A percentile compares a stretch with the other conserved stretches of the same genome.
Conservation (phyloP, 2,113 vertebrate species). For the Pteropus alecto region DNA sequence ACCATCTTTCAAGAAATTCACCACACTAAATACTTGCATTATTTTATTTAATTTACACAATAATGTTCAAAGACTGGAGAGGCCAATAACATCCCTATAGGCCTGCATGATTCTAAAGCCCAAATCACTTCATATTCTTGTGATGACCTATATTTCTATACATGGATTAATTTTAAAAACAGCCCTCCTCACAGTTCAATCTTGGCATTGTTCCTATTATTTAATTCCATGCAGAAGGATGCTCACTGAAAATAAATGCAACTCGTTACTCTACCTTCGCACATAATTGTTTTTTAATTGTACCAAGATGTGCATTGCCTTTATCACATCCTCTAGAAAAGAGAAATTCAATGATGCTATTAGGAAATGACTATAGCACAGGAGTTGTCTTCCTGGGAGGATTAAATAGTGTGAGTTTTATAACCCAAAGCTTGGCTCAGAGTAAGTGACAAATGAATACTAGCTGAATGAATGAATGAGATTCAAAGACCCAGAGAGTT, state of each 20-base stretch:
- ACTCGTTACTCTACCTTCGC: neutral
- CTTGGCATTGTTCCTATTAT: neutral
- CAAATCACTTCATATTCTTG: neutral
- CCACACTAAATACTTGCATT: neutral
- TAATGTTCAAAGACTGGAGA: neutral
- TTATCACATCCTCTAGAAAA: neutral
- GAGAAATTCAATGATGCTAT: neutral
- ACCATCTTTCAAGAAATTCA: neutral
- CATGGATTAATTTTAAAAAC: neutral
- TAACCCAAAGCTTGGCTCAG: neutral
- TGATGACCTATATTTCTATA: constrained; percentile 8
- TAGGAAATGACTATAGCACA: neutral
- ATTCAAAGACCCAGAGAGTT: neutral
- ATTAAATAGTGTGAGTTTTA: neutral
- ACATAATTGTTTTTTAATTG: constrained; percentile 46
- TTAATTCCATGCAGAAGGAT: neutral
- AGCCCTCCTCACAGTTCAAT: neutral
- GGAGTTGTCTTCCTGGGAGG: neutral
- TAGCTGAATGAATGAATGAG: neutral
- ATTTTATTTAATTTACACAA: neutral
- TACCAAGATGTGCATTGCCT: neutral
- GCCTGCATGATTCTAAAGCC: neutral
- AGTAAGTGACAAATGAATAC: neutral
- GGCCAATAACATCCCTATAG: neutral
- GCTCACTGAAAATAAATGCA: neutral